Percentiles rank a stretch among this genome's conserved stretches.
These are phyloP conservation scores for Nemoura dubitans DNA, from an alignment of 2,888 invertebrate genomes.

Conservation along the genomic window DNA sequence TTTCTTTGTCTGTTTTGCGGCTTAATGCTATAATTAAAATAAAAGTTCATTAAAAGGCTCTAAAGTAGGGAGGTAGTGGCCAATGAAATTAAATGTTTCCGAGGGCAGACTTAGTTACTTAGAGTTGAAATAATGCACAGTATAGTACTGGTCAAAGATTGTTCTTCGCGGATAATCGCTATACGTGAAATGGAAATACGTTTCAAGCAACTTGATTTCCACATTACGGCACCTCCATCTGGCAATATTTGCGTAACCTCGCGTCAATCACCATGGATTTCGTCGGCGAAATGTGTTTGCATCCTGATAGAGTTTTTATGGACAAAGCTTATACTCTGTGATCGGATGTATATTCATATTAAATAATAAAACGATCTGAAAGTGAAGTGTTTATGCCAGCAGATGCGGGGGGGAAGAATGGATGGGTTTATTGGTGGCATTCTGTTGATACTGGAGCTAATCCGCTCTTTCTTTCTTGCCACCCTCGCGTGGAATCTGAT, in stretches of 20 bases:
- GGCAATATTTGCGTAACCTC: conserved; percentile 36
- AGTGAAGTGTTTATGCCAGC: conserved; percentile 42
- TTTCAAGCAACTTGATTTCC: too few species aligned
- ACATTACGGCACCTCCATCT: conserved; percentile 38
- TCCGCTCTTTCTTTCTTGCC: background rate
- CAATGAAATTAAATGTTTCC: too few species aligned
- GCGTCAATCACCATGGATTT: conserved; percentile 23
- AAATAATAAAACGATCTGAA: conserved; percentile 35
- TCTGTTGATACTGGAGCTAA: conserved; percentile 38
- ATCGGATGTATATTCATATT: conserved; percentile 36
- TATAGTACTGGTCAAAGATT: too few species aligned
- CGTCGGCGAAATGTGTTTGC: conserved; percentile 28
- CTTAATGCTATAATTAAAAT: too few species aligned
- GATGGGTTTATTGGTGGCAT: conserved; percentile 38
- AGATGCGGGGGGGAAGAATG: conserved; percentile 38
- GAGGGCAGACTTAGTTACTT: too few species aligned
- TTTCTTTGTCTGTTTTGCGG: too few species aligned
- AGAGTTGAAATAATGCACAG: too few species aligned
- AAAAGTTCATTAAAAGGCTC: too few species aligned
- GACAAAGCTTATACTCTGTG: conserved; percentile 30
- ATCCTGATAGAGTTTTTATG: conserved; percentile 25
- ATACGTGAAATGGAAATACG: too few species aligned
- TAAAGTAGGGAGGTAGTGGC: too few species aligned
- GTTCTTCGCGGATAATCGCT: too few species aligned
- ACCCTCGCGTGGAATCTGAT: conserved; percentile 1